phyloP scores from a whole-genome alignment of 92 coral and sea anemone genomes.

The Siderastrea siderea region DNA sequence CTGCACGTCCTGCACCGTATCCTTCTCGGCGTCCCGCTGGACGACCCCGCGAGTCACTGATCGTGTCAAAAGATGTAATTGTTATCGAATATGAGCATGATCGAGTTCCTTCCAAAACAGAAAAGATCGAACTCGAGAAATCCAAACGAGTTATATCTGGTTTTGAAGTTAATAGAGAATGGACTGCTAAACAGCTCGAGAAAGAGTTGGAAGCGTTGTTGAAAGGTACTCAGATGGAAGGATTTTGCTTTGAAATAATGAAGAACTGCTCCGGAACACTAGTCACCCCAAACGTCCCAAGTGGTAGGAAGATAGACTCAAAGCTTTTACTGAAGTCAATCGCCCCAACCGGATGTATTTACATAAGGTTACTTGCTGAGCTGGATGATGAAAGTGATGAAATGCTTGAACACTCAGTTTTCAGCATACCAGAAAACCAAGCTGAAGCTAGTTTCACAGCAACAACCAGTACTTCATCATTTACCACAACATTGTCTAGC shows the following conservation, averaged over 20 bases:
- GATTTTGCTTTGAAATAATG: constrained; percentile 49
- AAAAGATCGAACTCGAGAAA: constrained; percentile 63
- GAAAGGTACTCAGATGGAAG: constrained; percentile 63
- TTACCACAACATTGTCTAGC: no score
- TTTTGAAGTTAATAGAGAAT: constrained; percentile 34
- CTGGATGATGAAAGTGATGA: constrained; percentile 50
- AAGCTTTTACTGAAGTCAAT: constrained; percentile 59
- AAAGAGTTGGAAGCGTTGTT: constrained; percentile 45
- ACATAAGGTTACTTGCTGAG: constrained; percentile 58
- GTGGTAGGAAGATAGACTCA: constrained; percentile 50
- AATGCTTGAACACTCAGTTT: constrained; percentile 39
- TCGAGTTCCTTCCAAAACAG: constrained; percentile 56
- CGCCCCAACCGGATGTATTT: constrained; percentile 58
- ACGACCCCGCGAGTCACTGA: constrained; percentile 41
- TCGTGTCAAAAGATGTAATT: constrained; percentile 58
- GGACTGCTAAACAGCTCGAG: constrained; percentile 59
- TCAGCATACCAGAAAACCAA: constrained; percentile 30
- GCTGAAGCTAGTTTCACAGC: background rate
- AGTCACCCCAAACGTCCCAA: constrained; percentile 61
- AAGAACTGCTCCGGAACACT: constrained; percentile 68
- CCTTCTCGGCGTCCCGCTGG: constrained; percentile 62
- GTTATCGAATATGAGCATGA: constrained; percentile 62
- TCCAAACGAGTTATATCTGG: constrained; percentile 56
- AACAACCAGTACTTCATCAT: background rate
- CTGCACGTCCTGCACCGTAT: constrained; percentile 27